Conservation (phyloP, 2,888 invertebrate genomes). For the Drosophila melanosoma region DNA sequence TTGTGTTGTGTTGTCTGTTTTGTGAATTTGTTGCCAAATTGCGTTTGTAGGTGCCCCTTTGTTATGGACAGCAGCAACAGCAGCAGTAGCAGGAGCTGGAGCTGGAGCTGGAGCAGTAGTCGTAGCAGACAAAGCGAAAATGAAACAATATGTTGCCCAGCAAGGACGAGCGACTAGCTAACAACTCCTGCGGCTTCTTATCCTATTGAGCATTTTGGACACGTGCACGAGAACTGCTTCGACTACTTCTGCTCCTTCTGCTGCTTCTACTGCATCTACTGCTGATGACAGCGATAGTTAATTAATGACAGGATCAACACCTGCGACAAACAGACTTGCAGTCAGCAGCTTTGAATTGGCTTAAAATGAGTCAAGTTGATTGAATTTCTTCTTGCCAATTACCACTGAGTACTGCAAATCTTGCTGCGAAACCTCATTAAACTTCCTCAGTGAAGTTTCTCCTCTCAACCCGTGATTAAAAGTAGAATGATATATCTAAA, state of each 20-base stretch:
- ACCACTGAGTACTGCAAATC: conserved; percentile 53
- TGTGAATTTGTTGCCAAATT: conserved; percentile 80
- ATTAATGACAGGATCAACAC: conserved; percentile 70
- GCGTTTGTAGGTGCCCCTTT: conserved; percentile 77
- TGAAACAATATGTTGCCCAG: conserved; percentile 73
- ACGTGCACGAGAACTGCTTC: conserved; percentile 45
- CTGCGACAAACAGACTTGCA: conserved; percentile 55
- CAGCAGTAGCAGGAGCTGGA: neutral
- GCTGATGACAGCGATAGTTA: conserved; percentile 73
- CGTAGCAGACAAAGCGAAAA: conserved; percentile 24
- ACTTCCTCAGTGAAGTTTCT: conserved; percentile 50
- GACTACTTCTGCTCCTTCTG: neutral
- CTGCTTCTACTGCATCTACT: conserved; percentile 10
- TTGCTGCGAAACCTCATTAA: conserved; percentile 56
- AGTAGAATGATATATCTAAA: neutral
- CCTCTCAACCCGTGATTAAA: conserved; percentile 10
- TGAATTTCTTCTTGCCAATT: conserved; percentile 62
- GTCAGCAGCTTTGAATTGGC: conserved; percentile 72
- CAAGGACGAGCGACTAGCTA: conserved; percentile 16
- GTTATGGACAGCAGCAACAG: conserved; percentile 23
- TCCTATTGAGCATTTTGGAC: conserved; percentile 52
- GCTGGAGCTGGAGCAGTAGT: neutral
- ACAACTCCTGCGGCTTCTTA: neutral
- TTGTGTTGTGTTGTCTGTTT: conserved; percentile 55
- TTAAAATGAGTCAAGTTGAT: conserved; percentile 55